phyloP scores from a whole-genome alignment of 1,140 invertebrate genomes.

The Augochlora pura region DNA sequence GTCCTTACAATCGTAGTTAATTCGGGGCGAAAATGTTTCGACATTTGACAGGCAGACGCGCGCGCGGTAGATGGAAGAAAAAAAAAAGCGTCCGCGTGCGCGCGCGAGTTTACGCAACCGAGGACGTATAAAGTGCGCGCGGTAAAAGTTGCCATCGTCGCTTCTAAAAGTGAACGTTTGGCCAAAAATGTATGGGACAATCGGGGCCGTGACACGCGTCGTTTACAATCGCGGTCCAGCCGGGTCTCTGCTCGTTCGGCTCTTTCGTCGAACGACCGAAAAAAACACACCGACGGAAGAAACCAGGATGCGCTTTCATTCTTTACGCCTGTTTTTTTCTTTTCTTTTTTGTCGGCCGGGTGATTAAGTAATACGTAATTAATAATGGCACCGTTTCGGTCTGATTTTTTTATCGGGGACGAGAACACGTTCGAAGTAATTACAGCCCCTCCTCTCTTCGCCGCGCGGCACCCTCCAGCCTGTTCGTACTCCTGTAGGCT shows the following conservation, averaged over 20 bases:
- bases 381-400: conserved; percentile 62
- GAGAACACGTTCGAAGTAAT: conserved; percentile 53
- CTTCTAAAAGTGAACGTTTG: conserved; percentile 63
- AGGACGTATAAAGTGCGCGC: not conserved
- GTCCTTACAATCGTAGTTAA: conserved; percentile 53
- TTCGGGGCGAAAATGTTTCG: conserved; percentile 53
- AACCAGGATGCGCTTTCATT: conserved; percentile 52
- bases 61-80: no score
- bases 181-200: conserved; percentile 54
- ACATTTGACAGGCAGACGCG: conserved; percentile 35
- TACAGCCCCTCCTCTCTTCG: conserved; percentile 26
- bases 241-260: conserved; percentile 1
- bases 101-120: conserved; percentile 41
- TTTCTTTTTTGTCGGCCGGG: no score
- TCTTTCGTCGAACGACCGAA: conserved; percentile 27
- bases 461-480: not conserved
- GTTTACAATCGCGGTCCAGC: not conserved
- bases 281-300: not conserved
- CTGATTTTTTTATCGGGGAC: conserved; percentile 53
- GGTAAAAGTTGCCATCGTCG: conserved; percentile 35
- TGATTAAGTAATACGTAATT: conserved; percentile 67
- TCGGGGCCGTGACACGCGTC: conserved; percentile 12
- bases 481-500: conserved; percentile 51
- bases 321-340: conserved; percentile 39
- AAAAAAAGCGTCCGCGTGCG: conserved; percentile 22